Conservation (phyloP, 1,140 invertebrate genomes). For the Drosophila melanica region DNA sequence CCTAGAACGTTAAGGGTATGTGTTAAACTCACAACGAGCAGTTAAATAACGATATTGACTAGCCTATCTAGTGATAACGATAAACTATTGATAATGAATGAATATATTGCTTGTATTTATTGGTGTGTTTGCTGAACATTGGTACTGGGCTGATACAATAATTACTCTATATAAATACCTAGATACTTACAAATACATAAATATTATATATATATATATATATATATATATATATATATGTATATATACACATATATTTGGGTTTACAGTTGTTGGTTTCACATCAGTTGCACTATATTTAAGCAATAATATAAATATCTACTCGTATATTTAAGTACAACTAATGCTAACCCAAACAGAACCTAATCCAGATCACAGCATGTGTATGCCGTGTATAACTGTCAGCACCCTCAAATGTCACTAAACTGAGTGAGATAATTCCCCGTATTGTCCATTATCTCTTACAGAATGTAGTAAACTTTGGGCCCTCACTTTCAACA, state of each 20-base stretch:
- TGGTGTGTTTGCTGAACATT: neutral
- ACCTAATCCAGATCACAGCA: slow-evolving; percentile 59
- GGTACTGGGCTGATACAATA: slow-evolving; percentile 20
- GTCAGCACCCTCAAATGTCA: slow-evolving; percentile 35
- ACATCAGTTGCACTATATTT: slow-evolving; percentile 1
- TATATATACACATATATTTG: slow-evolving; percentile 13
- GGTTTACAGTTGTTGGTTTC: slow-evolving; percentile 27
- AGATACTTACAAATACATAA: slow-evolving; percentile 16
- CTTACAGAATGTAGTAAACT: slow-evolving; percentile 27
- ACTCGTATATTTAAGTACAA: slow-evolving; percentile 15
- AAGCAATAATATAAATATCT: slow-evolving; percentile 7
- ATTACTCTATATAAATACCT: slow-evolving; percentile 6
- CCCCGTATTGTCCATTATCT: slow-evolving; percentile 7
- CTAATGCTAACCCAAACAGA: slow-evolving; percentile 46
- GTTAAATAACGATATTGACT: slow-evolving; percentile 61
- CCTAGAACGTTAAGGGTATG: slow-evolving; percentile 94
- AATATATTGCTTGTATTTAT: neutral
- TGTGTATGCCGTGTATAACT: slow-evolving; percentile 71
- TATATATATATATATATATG: slow-evolving; percentile 1
- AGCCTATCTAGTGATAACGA: slow-evolving; percentile 45
- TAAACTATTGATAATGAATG: slow-evolving; percentile 31
- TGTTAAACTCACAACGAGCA: slow-evolving; percentile 69
- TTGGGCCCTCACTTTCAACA: slow-evolving; percentile 5
- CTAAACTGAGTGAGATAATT: slow-evolving; percentile 47
- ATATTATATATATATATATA: slow-evolving; percentile 2